Base-by-base conservation (phyloP, 2,888 invertebrate species). In the Villa cingulata region DNA sequence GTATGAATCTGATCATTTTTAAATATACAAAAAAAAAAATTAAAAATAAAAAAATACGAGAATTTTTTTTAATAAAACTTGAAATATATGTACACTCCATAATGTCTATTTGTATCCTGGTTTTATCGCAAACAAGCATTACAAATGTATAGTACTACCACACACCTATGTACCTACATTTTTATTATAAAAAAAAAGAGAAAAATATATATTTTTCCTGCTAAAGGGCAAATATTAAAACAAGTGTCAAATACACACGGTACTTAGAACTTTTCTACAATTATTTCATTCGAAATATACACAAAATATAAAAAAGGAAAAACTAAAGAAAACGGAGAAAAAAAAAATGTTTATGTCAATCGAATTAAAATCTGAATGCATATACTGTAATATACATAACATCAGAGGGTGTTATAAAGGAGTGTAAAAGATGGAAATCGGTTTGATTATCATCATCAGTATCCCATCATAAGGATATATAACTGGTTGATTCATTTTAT, bases 201-300 rank as follows among this genome's bases (percentile, higher is more conserved):
- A n/a, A n/a, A n/a, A n/a, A n/a, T n/a, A n/a, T n/a, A n/a, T n/a
- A n/a, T n/a, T n/a, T n/a, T n/a, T 40, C 48, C 40, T 46, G 34
- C 46, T 46, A 45, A 45, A 50, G 50, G 45, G 45, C 49, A 48
- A 67, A 68, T 68, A 68, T 68, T 68, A 65, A 67, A 66, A 66
- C 68, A 68, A 68, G 67, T 68, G 68, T 67, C 69, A 68, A 63
- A 68, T 65, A 63, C 68, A 68, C 68, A 68, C 68, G 68, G 64
- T 68, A 63, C 64, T 68, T 64, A 63, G 58, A 59, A 50, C 43
- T 50, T 54, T 45, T 46, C 63, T 59, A 14, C 75, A 88, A 46
- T 46, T 46, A 36, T 41, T n/a, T n/a, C n/a, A n/a, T n/a, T n/a
- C 23, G 7, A 23, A 23, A 23, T 23, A 7, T 23, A 23, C 23